Percentiles rank a stretch among this genome's conserved stretches.
Conservation (phyloP, 30 jellyfish, hydroid and myxozoan genomes). For the Pelagia noctiluca region DNA sequence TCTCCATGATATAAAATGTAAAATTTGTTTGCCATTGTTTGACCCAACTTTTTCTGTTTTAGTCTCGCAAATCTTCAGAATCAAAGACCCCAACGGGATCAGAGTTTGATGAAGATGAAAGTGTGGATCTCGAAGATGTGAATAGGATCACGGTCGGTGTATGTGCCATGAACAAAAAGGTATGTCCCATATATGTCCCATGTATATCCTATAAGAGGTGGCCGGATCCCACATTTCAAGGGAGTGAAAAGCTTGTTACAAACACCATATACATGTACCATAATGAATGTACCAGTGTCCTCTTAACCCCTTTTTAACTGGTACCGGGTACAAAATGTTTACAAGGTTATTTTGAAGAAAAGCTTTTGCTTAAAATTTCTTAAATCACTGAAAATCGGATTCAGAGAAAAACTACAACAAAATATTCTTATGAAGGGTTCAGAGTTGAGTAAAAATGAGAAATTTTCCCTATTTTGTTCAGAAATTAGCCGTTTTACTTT, state of each 20-base stretch:
- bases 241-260: not conserved
- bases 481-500: too few species aligned
- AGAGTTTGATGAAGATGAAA: conserved; percentile 75
- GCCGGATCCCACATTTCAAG: not conserved
- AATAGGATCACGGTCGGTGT: conserved; percentile 83
- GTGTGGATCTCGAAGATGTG: conserved; percentile 70
- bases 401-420: too few species aligned
- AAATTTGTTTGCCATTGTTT: not conserved
- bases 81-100: conserved; percentile 64
- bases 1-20: not conserved
- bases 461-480: too few species aligned
- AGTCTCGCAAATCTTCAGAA: conserved; percentile 49
- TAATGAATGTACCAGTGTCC: too few species aligned
- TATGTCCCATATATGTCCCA: not conserved
- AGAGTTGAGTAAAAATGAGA: too few species aligned
- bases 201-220: not conserved
- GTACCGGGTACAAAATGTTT: too few species aligned
- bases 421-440: too few species aligned
- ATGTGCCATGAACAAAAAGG: conserved; percentile 99
- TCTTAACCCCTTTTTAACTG: too few species aligned
- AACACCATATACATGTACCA: too few species aligned
- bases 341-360: too few species aligned
- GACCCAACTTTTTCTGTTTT: not conserved
- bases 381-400: too few species aligned
- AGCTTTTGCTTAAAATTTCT: too few species aligned